A percentile compares a stretch with the other conserved stretches of the same genome.
These are phyloP conservation scores for Dryobota labecula DNA, from an alignment of 2,888 invertebrate genomes.

Conservation along the genomic window DNA sequence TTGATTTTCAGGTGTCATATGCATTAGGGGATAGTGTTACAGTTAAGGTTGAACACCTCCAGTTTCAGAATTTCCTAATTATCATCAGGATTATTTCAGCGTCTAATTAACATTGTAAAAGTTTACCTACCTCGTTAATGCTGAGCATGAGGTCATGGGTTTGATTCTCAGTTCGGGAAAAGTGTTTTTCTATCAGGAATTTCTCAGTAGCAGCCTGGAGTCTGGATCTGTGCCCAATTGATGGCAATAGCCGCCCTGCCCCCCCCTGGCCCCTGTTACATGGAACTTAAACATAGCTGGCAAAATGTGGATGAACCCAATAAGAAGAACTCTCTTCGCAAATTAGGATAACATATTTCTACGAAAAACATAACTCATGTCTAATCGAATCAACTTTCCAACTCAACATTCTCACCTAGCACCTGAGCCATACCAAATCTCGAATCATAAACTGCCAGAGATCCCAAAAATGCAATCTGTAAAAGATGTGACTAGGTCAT, in stretches of 20 bases:
- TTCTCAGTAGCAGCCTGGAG: too few species aligned
- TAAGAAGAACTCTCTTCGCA: background rate
- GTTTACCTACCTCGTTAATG: too few species aligned
- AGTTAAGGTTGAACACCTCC: too few species aligned
- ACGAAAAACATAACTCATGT: background rate
- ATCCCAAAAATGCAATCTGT: constrained; percentile 54
- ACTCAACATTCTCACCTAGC: background rate
- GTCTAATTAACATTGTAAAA: background rate
- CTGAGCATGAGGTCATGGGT: too few species aligned
- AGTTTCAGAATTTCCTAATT: background rate
- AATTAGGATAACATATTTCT: background rate
- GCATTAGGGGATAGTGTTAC: background rate
- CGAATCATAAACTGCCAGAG: constrained; percentile 23
- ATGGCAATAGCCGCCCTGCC: too few species aligned
- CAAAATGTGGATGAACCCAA: too few species aligned
- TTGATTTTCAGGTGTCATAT: background rate
- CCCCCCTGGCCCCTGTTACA: too few species aligned
- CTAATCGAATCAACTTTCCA: background rate
- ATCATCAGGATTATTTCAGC: background rate
- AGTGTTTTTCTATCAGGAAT: too few species aligned
- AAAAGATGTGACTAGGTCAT: constrained; percentile 43
- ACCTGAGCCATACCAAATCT: constrained; percentile 31
- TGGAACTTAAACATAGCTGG: too few species aligned
- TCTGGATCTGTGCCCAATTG: too few species aligned
- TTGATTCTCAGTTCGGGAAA: too few species aligned